Base-by-base conservation (phyloP, 2,797 vertebrate species). In the Discoglossus pictus region DNA sequence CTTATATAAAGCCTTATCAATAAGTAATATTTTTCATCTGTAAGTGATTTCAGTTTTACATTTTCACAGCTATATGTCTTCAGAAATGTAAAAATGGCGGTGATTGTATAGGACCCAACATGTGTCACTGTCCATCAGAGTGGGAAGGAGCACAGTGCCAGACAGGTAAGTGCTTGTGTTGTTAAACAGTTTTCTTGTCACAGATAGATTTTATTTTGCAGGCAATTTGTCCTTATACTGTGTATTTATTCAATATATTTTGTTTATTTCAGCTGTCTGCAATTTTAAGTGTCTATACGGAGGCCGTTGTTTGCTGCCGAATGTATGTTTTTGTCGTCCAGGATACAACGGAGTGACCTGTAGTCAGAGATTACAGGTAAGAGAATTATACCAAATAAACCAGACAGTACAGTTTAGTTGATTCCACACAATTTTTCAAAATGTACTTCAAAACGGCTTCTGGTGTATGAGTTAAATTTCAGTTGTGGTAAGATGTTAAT, bases 111-210 rank as follows among this genome's bases (percentile, higher is more conserved):
- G 92, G 91, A 69, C 92, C 92, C 0, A 90, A 84, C 58, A 87
- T 84, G 0, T 95, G 95, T 48, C 88, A 90, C 16, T 97, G 95
- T 63, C 79, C 84, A n/a, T 6, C 62, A 0, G 84, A 89, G 40
- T 96, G 94, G 95, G 94, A 94, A 76, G 94, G 93, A 51, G 74
- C 82, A 10, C 89, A 89, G 62, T 96, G 95, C 79, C 93, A 97
- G 79, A 93, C 79, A 68, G 78, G 90, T 95, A 88, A 92, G 94
- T 84, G 23, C 8, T 24, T 36, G 35, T 18, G 1, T 39, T 40
- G 17, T 12, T 8, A 43, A 17, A 38, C 24, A 7, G 15, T 31
- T 31, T 31, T 31, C 8, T 31, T n/a, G n/a, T n/a, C n/a, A n/a
- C n/a, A n/a, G n/a, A n/a, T n/a, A n/a, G n/a, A n/a, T n/a, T n/a